Base-by-base conservation (phyloP, 2,888 invertebrate genomes). In the Lasius fuliginosus region DNA sequence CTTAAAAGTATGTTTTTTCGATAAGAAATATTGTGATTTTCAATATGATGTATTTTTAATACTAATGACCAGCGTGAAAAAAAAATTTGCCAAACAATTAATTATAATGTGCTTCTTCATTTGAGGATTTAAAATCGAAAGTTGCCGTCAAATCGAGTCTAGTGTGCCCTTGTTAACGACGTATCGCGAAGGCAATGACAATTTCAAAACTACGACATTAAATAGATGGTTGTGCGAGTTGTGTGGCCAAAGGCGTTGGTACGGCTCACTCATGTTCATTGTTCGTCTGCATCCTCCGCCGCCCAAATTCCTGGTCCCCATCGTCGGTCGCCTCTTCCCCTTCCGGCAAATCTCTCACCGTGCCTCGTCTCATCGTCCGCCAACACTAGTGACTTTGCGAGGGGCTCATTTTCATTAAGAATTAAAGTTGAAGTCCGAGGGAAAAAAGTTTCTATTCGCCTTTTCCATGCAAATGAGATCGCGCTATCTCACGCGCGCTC, bases 391-490 rank as follows among this genome's bases (percentile, higher is more conserved):
- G 92, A 93, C 93, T 93, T 91, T 88, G 90, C 91, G 91, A 92
- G 93, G 90, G 92, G 93, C 92, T 94, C 94, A 94, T 94, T 94
- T 94, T 94, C 94, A 94, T 94, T 94, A 94, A 93, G 92, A 93
- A 93, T 93, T 94, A 90, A 93, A 93, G 90, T 93, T 91, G 89
- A 91, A 92, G 91, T 91, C 91, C 90, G 85, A 86, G 85, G 84
- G 83, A 90, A 90, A 92, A 92, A 91, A 89, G 88, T 93, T 91
- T 92, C 88, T 91, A 91, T 91, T 92, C 88, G 89, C 90, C 92
- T 92, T 92, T 92, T 88, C 89, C 92, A 92, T 91, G 92, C 90
- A 91, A 92, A 91, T 89, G 90, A 91, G 89, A 91, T 90, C 87
- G 88, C 91, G 86, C 88, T 83, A 89, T 90, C 90, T 90, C 89